Conservation (phyloP, 2,113 vertebrate genomes). For the Cephalopholis sonnerati region DNA sequence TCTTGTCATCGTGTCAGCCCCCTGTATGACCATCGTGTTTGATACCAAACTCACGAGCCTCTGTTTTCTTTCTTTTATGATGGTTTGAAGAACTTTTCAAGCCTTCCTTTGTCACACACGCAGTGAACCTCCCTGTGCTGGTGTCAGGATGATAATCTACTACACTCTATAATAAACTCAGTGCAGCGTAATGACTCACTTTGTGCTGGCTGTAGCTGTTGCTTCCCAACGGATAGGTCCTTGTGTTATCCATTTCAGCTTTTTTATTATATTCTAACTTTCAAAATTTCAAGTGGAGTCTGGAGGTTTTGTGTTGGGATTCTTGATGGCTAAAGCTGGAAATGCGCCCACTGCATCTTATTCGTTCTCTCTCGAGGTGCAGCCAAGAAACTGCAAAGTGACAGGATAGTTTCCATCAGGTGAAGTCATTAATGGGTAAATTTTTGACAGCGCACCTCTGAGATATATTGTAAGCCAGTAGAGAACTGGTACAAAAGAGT, state of each 20-base stretch:
- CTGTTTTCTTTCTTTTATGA: background rate
- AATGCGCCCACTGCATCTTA: conserved; percentile 12
- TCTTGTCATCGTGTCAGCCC: background rate
- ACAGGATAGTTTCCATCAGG: background rate
- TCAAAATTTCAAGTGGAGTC: conserved; percentile 26
- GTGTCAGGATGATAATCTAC: conserved; percentile 5
- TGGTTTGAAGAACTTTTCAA: background rate
- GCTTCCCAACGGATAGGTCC: conserved; percentile 2
- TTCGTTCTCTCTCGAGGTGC: conserved; percentile 14
- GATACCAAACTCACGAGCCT: background rate
- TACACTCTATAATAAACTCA: conserved; percentile 23
- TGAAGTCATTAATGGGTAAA: conserved; percentile 35
- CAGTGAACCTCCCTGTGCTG: background rate
- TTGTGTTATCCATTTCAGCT: conserved; percentile 16
- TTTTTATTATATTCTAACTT: conserved; percentile 12
- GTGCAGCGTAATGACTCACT: conserved; percentile 32
- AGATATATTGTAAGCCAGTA: conserved; percentile 1
- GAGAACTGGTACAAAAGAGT: background rate
- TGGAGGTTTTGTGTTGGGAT: background rate
- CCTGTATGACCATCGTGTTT: background rate
- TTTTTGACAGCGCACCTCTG: conserved; percentile 15
- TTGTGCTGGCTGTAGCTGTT: conserved; percentile 25
- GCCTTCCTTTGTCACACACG: background rate
- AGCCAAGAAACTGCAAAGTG: conserved; percentile 27
- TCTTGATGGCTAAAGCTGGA: conserved; percentile 22